These are phyloP conservation scores for Pseudorhiza aurosa DNA, from an alignment of 30 jellyfish, hydroid and myxozoan species.

Conservation along the genomic window DNA sequence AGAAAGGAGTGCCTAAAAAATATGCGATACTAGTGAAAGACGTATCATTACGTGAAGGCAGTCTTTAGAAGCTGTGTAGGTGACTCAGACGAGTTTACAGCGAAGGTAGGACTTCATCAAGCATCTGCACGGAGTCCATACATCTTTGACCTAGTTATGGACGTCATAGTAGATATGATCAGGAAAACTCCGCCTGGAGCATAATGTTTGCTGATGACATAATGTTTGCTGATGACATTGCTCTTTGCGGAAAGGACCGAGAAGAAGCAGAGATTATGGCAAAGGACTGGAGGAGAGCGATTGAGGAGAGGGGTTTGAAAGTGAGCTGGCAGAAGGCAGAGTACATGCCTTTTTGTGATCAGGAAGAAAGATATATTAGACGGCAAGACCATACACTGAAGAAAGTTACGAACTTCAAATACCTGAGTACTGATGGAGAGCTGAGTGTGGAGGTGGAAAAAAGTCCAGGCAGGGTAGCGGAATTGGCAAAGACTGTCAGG, in stretches of 20 bases:
- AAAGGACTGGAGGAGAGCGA: no score
- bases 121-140: not conserved
- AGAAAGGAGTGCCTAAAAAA: conserved; percentile 2
- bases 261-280: not conserved
- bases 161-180: not conserved
- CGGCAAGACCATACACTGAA: no score
- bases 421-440: not conserved
- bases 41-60: not conserved
- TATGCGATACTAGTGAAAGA: not conserved
- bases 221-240: no score
- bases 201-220: no score
- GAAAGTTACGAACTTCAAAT: no score
- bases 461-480: no score
- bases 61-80: not conserved
- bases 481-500: no score
- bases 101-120: not conserved
- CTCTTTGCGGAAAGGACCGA: no score
- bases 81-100: not conserved
- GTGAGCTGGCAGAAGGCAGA: conserved; percentile 11
- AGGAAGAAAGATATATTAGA: not conserved
- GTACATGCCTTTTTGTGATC: not conserved
- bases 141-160: no score
- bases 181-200: not conserved
- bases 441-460: not conserved
- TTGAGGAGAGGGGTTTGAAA: conserved; percentile 7